Evolutionary conservation across 2,113 vertebrate species (phyloP), one percentile per base, ranked within the genome.

Genomic region (Pagrus major): DNA sequence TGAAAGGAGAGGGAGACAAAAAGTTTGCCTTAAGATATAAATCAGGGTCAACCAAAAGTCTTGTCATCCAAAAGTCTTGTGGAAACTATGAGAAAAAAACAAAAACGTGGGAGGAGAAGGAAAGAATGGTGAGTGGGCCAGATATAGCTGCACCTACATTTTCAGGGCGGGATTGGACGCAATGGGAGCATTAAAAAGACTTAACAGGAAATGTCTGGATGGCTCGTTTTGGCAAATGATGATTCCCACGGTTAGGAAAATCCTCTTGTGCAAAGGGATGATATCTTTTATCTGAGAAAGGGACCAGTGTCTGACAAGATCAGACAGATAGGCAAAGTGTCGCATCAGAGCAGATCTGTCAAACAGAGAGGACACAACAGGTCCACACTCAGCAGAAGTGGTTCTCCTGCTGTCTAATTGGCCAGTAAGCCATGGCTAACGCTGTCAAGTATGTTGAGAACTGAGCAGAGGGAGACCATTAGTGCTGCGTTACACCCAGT

Each of bases 341-440:
- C 83, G 61, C 68, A 65, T 42, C 71, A 69, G 42, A 87, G 79
- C 75, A 56, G 46, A 85, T 88, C 73, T 71, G 82, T 88, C 89
- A 88, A 67, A 71, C 80, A 68, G 61, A 9, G 56, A 71, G 31
- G 78, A 88, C 81, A 74, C 81, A 83, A 85, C 78, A 89, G 73
- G 74, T 83, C 79, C 41, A 39, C 44, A 11, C 23, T 20, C 59
- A 84, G 81, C 75, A 64, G 67, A 71, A 91, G 83, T 67, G 67
- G 37, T 39, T 78, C 69, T 52, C 77, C 85, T 60, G 58, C 44
- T 49, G 66, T 86, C 71, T 93, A 93, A 93, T 92, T 93, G 90
- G 91, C 84, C 79, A 71, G 86, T 86, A 92, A 92, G 85, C 79
- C 67, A 56, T 20, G 59, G 69, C 82, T 71, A 83, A 77, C 77